These are phyloP conservation scores for Lindbergichthys nudifrons DNA, from an alignment of 2,797 vertebrate genomes.

Conservation along the genomic window DNA sequence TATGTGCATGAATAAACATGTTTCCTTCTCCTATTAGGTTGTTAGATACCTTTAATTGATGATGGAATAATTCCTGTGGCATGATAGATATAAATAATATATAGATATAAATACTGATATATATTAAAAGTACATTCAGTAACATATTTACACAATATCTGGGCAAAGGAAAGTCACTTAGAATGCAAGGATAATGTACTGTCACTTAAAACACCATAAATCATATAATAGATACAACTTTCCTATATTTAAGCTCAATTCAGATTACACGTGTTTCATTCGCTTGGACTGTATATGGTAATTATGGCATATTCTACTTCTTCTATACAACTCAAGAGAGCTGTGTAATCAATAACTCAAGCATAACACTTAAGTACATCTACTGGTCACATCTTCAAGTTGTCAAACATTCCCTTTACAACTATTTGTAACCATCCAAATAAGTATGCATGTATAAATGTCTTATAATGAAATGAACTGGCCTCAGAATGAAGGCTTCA, in stretches of 20 bases:
- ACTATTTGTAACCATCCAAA: background rate
- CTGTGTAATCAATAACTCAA: background rate
- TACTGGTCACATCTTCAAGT: background rate
- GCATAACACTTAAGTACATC: background rate
- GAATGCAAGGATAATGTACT: too few relatives aligned
- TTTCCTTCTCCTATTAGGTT: constrained; percentile 19
- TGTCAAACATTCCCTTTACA: background rate
- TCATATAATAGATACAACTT: background rate
- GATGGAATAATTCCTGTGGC: background rate
- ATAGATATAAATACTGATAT: background rate
- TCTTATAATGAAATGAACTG: background rate
- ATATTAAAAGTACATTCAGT: background rate
- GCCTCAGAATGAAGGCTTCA: constrained; percentile 6
- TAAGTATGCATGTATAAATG: background rate
- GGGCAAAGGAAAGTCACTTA: background rate
- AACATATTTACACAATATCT: too few relatives aligned
- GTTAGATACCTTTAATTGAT: constrained; percentile 12
- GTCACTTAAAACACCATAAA: background rate
- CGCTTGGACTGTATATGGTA: background rate
- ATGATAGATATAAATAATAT: background rate
- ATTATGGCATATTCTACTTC: background rate
- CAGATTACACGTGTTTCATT: background rate
- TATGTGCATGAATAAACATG: constrained; percentile 29
- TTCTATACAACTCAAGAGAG: constrained; percentile 2
- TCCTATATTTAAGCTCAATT: background rate